Evolutionary conservation across 2,113 vertebrate genomes (phyloP).

Genomic region (Aegithalos caudatus): DNA sequence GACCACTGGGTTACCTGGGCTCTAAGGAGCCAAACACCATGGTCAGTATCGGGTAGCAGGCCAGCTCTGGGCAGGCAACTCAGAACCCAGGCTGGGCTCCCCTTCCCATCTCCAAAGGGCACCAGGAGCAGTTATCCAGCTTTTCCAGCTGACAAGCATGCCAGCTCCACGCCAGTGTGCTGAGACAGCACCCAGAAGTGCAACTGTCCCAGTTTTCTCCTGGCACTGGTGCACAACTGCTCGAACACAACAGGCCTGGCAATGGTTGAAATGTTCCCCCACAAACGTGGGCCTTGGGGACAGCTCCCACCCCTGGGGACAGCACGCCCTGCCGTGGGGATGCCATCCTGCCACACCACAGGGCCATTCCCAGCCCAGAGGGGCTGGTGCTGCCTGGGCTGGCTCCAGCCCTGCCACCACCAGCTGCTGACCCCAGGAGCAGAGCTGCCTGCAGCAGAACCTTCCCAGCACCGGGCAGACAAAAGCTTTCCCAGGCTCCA

Average conservation of each 20-base stretch:
- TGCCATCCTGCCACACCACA: neutral
- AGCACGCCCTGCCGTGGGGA: neutral
- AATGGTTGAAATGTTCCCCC: accelerated
- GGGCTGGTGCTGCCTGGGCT: neutral
- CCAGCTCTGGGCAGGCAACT: neutral
- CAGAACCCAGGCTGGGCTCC: neutral
- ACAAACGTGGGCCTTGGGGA: accelerated
- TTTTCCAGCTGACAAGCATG: neutral
- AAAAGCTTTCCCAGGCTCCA: neutral
- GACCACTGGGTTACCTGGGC: neutral
- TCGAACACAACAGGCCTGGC: neutral
- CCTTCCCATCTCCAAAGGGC: neutral
- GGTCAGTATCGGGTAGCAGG: accelerated
- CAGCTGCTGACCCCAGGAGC: accelerated
- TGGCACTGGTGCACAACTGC: neutral
- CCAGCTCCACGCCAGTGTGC: neutral
- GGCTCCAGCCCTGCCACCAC: neutral
- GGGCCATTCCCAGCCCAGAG: neutral
- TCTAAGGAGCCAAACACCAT: neutral
- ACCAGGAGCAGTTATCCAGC: neutral
- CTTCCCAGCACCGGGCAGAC: neutral
- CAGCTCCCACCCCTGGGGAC: neutral
- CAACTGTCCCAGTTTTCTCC: conserved; percentile 42
- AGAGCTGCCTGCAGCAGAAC: neutral
- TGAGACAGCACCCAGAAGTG: conserved; percentile 52